Evolutionary conservation across 2,113 vertebrate species (phyloP).

Genomic region (Jaculus jaculus): DNA sequence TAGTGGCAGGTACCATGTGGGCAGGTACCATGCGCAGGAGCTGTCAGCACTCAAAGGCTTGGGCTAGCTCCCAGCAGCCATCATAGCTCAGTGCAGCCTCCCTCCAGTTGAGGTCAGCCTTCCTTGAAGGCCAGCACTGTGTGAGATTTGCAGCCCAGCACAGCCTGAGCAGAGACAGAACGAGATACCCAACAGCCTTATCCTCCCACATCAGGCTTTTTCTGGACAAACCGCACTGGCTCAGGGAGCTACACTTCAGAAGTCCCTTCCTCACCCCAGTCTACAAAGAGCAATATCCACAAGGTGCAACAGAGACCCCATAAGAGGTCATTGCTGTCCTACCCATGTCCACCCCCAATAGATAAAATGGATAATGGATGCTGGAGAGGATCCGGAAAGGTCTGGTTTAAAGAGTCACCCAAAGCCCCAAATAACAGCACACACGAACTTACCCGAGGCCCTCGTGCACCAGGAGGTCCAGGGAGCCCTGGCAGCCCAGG

Average conservation of each 20-base stretch:
- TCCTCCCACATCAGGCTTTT: neutral
- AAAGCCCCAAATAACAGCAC: neutral
- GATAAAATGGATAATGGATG: neutral
- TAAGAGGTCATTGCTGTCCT: neutral
- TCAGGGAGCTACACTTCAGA: neutral
- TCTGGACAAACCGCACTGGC: neutral
- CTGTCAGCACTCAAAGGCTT: neutral
- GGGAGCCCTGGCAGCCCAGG: slow-evolving; percentile 93
- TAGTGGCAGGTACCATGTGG: too few species aligned
- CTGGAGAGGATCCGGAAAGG: neutral
- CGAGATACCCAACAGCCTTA: neutral
- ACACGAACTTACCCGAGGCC: slow-evolving; percentile 91
- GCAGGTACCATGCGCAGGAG: neutral
- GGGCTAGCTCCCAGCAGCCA: neutral
- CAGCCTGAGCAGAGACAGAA: neutral
- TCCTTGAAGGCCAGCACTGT: neutral
- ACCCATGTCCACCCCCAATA: neutral
- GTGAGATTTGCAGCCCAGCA: neutral
- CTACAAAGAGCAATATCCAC: neutral
- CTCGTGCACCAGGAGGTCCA: slow-evolving; percentile 92
- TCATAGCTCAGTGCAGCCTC: neutral
- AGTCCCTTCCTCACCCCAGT: neutral
- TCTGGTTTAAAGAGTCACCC: neutral
- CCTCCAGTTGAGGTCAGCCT: neutral
- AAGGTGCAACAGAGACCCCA: neutral